Evolutionary conservation across 1,140 invertebrate genomes (phyloP).

Genomic region (Rhopalosiphum padi): DNA sequence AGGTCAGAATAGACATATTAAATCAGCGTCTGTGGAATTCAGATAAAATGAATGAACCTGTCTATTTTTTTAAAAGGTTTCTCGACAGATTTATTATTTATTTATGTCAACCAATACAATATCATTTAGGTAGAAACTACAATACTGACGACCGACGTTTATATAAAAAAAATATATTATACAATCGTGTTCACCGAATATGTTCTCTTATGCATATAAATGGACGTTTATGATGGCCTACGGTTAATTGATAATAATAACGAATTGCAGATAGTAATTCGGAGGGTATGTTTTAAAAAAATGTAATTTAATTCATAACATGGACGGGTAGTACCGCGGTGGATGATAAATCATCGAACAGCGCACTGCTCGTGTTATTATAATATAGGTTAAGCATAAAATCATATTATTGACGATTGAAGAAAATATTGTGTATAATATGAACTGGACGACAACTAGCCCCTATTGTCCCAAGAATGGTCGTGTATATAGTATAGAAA

Average conservation of each 20-base stretch:
- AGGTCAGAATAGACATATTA: neutral
- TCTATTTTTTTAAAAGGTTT: neutral
- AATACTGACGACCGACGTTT: neutral
- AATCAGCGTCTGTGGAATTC: neutral
- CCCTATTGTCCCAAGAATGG: slow-evolving; percentile 41
- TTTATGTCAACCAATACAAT: neutral
- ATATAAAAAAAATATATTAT: neutral
- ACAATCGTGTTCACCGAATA: too few species aligned
- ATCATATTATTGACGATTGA: neutral
- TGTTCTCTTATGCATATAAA: neutral
- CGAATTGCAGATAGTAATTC: neutral
- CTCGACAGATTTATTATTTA: slow-evolving; percentile 17
- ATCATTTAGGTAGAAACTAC: neutral
- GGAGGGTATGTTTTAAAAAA: neutral
- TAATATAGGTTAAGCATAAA: neutral
- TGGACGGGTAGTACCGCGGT: neutral
- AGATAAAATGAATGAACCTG: neutral
- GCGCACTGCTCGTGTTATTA: neutral
- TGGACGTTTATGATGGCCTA: neutral
- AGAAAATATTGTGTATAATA: neutral
- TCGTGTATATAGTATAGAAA: slow-evolving; percentile 4
- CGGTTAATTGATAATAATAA: slow-evolving; percentile 22
- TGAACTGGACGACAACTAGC: neutral
- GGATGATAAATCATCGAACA: neutral
- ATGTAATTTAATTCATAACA: neutral